Evolutionary conservation across 2,797 vertebrate species (phyloP).

Genomic region (Gorsachius magnificus): DNA sequence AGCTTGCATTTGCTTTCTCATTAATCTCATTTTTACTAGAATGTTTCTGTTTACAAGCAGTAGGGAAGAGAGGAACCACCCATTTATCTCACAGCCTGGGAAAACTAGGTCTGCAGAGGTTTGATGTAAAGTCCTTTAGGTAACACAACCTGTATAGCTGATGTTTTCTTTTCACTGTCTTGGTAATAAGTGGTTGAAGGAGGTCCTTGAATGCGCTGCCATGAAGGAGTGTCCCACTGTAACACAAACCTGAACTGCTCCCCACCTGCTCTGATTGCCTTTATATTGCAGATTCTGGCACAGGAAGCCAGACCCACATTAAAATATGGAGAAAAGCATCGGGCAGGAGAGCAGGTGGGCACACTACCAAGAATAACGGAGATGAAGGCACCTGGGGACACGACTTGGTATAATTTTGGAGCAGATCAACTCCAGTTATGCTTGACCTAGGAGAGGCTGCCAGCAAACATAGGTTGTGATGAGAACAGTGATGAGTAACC

Average conservation of each 20-base stretch:
- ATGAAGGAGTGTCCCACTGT: background rate
- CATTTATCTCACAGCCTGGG: background rate
- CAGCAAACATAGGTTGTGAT: background rate
- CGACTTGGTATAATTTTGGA: background rate
- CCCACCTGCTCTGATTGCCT: background rate
- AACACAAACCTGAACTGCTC: background rate
- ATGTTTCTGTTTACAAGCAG: background rate
- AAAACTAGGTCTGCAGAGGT: background rate
- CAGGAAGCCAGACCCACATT: background rate
- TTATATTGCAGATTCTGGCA: background rate
- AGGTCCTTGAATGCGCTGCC: background rate
- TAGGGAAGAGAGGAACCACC: background rate
- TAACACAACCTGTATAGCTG: background rate
- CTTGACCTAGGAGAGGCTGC: background rate
- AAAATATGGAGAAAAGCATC: background rate
- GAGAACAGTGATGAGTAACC: background rate
- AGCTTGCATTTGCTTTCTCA: background rate
- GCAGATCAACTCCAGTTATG: background rate
- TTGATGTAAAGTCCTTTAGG: background rate
- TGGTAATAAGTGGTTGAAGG: background rate
- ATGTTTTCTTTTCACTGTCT: background rate
- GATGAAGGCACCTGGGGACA: background rate
- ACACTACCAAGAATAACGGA: background rate
- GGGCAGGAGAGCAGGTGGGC: background rate
- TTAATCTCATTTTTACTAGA: background rate